Base-by-base conservation (phyloP, 2,113 vertebrate species). In the Capreolus pygargus region DNA sequence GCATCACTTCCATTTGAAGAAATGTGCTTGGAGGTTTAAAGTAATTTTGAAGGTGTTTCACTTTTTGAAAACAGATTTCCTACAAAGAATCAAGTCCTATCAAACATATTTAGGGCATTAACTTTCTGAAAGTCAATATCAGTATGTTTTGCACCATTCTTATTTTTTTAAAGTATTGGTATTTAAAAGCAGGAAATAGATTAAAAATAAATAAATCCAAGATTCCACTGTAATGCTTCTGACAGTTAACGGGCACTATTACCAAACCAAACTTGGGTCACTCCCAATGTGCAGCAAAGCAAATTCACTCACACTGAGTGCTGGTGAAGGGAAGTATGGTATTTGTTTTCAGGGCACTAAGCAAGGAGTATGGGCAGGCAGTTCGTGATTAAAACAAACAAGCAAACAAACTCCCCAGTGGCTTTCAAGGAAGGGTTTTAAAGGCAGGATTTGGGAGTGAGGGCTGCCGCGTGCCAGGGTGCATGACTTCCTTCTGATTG, bases 21-120 rank as follows among this genome's bases (percentile, higher is more conserved):
- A 83, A 87, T 90, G 21, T 95, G 33, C 43, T 93, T 89, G 4
- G 19, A 50, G 30, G 27, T 74, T 97, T 92, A 89, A 95, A 93
- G 23, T 61, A 54, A 90, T 96, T 94, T 98, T 90, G 43, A 93
- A 89, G 50, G 85, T 60, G n/a, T 58, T 97, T 95, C 33, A 91
- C 27, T 92, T 93, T 91, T 96, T 30, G 15, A 16, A 91, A 96
- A 96, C 11, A 85, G 27, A 94, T 89, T 97, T 82, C 47, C 45
- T 95, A 79, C 11, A 88, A 95, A 57, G n/a, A 36, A 94, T 45
- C 28, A 94, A 87, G 91, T 91, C 2, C 89, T 91, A 60, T 86
- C 30, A 90, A 95, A 87, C 27, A 88, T 70, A 64, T 52, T 92
- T 52, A 91, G 39, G 43, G 8, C 9, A 83, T 70, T 95, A 88